Percentiles rank a stretch among this genome's conserved stretches.
Conservation (phyloP, 2,113 vertebrate genomes). For the Clarias gariepinus region DNA sequence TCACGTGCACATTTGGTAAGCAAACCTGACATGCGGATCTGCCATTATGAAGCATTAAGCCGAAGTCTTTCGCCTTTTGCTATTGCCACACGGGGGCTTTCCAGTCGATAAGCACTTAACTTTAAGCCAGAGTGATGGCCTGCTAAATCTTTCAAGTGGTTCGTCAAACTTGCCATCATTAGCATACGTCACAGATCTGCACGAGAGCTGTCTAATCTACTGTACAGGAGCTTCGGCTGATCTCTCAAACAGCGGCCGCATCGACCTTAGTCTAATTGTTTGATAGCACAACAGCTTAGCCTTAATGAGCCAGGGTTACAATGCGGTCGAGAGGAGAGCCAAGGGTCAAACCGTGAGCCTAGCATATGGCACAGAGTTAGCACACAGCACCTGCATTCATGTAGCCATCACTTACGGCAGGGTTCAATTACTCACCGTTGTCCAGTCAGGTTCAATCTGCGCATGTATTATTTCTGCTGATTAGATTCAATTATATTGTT, state of each 20-base stretch:
- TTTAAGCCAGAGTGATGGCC: neutral
- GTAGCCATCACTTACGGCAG: slow-evolving; percentile 22
- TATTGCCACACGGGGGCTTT: neutral
- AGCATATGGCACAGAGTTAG: slow-evolving; percentile 41
- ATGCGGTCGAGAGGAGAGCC: slow-evolving; percentile 27
- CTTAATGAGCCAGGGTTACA: slow-evolving; percentile 58
- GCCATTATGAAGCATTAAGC: neutral
- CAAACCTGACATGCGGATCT: slow-evolving; percentile 19
- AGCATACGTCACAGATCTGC: neutral
- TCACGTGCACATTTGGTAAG: slow-evolving; percentile 22
- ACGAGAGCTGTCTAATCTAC: slow-evolving; percentile 34
- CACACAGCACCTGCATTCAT: neutral
- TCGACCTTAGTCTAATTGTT: slow-evolving; percentile 68
- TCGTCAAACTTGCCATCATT: neutral
- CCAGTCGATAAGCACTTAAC: neutral
- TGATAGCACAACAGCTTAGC: slow-evolving; percentile 60
- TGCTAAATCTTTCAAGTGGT: neutral
- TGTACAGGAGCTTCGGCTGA: slow-evolving; percentile 33
- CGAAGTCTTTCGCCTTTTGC: neutral
- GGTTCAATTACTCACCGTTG: neutral
- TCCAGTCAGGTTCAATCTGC: neutral
- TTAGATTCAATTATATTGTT: neutral
- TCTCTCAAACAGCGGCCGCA: slow-evolving; percentile 48
- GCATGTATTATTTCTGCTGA: slow-evolving; percentile 18
- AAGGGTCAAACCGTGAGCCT: slow-evolving; percentile 26